Conservation (phyloP, 2,113 vertebrate genomes). For the Sylvietta virens region DNA sequence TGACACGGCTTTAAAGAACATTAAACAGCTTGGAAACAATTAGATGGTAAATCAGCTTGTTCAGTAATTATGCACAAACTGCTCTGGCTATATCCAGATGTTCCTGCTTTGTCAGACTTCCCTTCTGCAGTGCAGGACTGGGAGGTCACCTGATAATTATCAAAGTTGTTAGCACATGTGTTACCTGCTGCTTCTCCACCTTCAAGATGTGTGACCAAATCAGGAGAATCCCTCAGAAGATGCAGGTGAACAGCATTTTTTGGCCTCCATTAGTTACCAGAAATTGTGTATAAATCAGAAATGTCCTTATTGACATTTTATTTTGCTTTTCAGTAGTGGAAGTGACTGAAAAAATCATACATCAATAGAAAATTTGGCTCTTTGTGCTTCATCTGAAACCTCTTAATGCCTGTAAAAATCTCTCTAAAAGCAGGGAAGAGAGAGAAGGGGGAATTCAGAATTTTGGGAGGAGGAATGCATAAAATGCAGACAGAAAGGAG, state of each 20-base stretch:
- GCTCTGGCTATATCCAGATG: neutral
- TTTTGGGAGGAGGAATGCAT: constrained; percentile 9
- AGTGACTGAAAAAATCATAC: neutral
- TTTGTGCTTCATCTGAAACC: neutral
- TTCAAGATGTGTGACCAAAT: neutral
- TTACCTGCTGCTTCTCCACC: neutral
- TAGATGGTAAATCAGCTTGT: neutral
- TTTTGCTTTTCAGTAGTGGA: neutral
- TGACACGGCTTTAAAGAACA: neutral
- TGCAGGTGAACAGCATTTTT: neutral
- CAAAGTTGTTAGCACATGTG: neutral
- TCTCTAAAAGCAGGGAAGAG: neutral
- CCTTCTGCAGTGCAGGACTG: neutral
- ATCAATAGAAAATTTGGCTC: neutral
- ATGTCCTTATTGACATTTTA: neutral
- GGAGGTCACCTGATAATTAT: neutral
- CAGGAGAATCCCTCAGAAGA: neutral
- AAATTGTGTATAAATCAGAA: neutral
- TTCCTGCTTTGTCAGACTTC: neutral
- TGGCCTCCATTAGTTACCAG: neutral
- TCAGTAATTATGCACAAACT: neutral
- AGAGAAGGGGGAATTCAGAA: neutral
- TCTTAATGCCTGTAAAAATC: neutral
- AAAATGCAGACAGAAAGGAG: constrained; percentile 33
- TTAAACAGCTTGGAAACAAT: neutral